These are phyloP conservation scores for Amaurobius ferox DNA, from an alignment of 2,888 invertebrate genomes.

Conservation along the genomic window DNA sequence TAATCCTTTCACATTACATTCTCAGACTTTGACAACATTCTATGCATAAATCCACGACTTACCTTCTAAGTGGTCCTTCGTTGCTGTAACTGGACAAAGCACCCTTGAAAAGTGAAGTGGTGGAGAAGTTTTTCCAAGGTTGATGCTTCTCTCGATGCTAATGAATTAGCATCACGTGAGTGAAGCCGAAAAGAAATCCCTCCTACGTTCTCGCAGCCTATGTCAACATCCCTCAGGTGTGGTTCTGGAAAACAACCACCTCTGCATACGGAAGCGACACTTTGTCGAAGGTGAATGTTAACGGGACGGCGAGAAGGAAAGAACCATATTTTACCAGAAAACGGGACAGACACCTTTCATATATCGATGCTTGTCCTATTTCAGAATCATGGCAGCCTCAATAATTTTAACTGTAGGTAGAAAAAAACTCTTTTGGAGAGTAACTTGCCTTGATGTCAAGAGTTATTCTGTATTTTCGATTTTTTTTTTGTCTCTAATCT, in stretches of 20 bases:
- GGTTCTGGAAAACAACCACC: conserved; percentile 35
- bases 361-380: conserved; percentile 10
- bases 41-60: too few relatives aligned
- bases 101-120: background rate
- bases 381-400: background rate
- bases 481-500: too few relatives aligned
- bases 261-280: conserved; percentile 36
- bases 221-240: conserved; percentile 39
- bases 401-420: too few relatives aligned
- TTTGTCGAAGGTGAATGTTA: background rate
- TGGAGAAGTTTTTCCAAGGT: conserved; percentile 14
- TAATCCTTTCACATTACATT: too few relatives aligned
- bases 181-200: background rate
- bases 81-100: background rate
- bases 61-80: background rate
- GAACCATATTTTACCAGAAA: background rate
- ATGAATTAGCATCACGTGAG: conserved; percentile 18
- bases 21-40: too few relatives aligned
- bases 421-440: too few relatives aligned
- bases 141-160: conserved; percentile 13
- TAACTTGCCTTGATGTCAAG: too few relatives aligned
- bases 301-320: conserved; percentile 12
- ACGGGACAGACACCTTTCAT: conserved; percentile 19
- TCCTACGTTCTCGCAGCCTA: background rate
- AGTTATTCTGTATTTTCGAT: too few relatives aligned